Conservation (phyloP, 2,888 invertebrate species). For the Tromatobia lineatoria region DNA sequence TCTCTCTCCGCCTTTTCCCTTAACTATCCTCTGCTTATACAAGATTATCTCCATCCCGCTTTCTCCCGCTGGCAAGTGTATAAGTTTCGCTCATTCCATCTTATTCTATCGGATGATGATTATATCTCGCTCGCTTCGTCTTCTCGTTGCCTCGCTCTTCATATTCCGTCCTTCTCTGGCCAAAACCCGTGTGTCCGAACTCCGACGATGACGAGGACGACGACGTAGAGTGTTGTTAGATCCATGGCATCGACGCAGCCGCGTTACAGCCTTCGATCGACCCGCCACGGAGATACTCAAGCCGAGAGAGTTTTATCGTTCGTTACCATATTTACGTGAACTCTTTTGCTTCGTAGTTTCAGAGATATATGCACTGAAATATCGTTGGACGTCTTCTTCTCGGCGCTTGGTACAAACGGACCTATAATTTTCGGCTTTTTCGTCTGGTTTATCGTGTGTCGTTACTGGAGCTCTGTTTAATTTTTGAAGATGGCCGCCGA, state of each 20-base stretch:
- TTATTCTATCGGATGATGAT: conserved; percentile 50
- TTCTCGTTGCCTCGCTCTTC: conserved; percentile 27
- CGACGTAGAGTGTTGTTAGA: conserved; percentile 59
- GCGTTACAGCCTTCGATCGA: conserved; percentile 56
- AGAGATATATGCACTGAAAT: not conserved
- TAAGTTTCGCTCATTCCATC: conserved; percentile 5
- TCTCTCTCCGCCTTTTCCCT: conserved; percentile 51
- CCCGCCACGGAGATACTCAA: conserved; percentile 45
- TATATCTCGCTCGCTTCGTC: conserved; percentile 47
- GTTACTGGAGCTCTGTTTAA: not conserved
- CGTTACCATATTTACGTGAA: conserved; percentile 42
- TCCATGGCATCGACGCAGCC: conserved; percentile 70
- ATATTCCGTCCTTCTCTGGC: conserved; percentile 47
- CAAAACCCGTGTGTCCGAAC: conserved; percentile 30
- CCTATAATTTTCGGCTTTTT: conserved; percentile 16
- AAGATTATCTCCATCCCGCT: conserved; percentile 49
- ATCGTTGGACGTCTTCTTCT: not conserved
- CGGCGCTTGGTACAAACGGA: conserved; percentile 4
- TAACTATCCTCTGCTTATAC: conserved; percentile 39
- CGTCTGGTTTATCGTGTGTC: not conserved
- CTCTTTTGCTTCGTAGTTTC: not conserved
- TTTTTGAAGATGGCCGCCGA: conserved; percentile 1
- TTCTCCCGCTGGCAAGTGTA: not conserved
- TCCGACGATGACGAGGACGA: conserved; percentile 14
- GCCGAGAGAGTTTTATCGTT: conserved; percentile 64